These are phyloP conservation scores for Lasioglossum calceatum DNA, from an alignment of 2,888 invertebrate genomes.

Conservation along the genomic window DNA sequence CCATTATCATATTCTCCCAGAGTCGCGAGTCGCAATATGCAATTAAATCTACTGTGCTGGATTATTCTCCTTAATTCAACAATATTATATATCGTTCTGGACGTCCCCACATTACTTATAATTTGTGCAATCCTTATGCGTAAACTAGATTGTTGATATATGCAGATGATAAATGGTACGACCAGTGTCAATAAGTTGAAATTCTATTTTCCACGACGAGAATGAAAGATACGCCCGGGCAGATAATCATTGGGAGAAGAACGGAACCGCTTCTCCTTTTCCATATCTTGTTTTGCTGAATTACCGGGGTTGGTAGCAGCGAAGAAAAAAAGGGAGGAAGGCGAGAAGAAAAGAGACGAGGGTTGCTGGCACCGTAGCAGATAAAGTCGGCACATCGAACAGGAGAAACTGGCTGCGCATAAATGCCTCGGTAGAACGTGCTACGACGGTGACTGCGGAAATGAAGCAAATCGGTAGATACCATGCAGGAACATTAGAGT, in stretches of 20 bases:
- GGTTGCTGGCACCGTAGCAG: conserved; percentile 44
- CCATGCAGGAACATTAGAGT: conserved; percentile 75
- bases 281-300: conserved; percentile 38
- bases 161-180: not conserved
- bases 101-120: not conserved
- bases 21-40: not conserved
- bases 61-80: not conserved
- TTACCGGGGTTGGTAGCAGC: conserved; percentile 19
- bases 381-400: conserved; percentile 64
- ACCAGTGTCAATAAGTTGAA: not conserved
- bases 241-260: conserved; percentile 4
- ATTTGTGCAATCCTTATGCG: too few relatives aligned
- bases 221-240: not conserved
- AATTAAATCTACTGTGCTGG: not conserved
- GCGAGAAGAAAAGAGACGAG: conserved; percentile 37
- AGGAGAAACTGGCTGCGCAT: conserved; percentile 63
- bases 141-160: too few relatives aligned
- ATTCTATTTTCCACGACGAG: not conserved
- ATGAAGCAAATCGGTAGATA: conserved; percentile 79
- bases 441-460: conserved; percentile 67
- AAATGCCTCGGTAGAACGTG: conserved; percentile 57
- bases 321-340: conserved; percentile 30
- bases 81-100: not conserved
- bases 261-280: conserved; percentile 6
- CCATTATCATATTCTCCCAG: conserved; percentile 11